phyloP scores from a whole-genome alignment of 2,888 invertebrate genomes.

The Octonoba sinensis region DNA sequence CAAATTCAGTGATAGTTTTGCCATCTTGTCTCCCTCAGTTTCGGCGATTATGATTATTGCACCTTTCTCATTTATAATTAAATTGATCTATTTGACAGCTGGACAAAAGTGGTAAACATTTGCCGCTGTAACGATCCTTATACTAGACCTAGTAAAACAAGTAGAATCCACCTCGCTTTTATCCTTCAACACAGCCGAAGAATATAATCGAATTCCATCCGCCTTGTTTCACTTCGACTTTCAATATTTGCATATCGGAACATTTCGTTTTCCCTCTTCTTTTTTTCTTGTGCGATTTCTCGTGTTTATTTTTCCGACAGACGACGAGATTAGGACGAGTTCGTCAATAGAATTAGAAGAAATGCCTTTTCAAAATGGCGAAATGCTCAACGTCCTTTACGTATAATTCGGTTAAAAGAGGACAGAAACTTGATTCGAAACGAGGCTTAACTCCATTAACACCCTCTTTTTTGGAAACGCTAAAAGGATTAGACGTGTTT shows the following conservation, averaged over 20 bases:
- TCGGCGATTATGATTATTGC: too few species aligned
- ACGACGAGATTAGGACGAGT: neutral
- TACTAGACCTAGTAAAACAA: too few species aligned
- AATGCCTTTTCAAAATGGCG: slow-evolving; percentile 13
- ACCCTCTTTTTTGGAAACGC: slow-evolving; percentile 31
- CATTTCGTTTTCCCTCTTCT: neutral
- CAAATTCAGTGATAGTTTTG: too few species aligned
- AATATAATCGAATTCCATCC: slow-evolving; percentile 15
- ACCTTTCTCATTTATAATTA: too few species aligned
- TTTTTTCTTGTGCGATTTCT: neutral
- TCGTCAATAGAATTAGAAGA: slow-evolving; percentile 12
- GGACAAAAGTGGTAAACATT: too few species aligned
- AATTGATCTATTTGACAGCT: too few species aligned
- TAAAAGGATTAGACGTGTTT: slow-evolving; percentile 54
- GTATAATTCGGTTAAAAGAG: slow-evolving; percentile 47
- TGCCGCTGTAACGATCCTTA: too few species aligned
- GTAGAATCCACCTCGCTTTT: too few species aligned
- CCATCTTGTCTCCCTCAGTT: too few species aligned
- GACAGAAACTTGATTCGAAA: slow-evolving; percentile 27
- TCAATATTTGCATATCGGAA: slow-evolving; percentile 24
- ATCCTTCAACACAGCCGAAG: too few species aligned
- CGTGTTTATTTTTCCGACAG: slow-evolving; percentile 12
- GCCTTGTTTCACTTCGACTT: slow-evolving; percentile 2
- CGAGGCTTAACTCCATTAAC: slow-evolving; percentile 53
- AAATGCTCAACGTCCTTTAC: neutral